Percentiles rank a stretch among this genome's conserved stretches.
Conservation (phyloP, 2,113 vertebrate genomes). For the Chlorocebus sabaeus region DNA sequence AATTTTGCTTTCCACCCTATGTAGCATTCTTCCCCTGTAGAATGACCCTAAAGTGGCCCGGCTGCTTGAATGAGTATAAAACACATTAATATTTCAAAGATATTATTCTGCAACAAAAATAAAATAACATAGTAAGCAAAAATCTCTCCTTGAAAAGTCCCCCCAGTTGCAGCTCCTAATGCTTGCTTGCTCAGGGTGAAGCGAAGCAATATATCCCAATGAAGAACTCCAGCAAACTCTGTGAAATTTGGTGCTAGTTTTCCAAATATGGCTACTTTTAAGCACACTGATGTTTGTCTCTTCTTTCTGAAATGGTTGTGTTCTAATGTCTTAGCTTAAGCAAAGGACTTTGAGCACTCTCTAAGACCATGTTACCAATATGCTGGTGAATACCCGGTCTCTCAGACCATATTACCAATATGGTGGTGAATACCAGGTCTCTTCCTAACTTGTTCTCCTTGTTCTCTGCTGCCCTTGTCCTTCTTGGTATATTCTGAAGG, state of each 20-base stretch:
- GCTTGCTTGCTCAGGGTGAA: neutral
- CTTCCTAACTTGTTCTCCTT: neutral
- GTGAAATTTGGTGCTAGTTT: neutral
- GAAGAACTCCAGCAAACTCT: neutral
- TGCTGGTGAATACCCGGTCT: neutral
- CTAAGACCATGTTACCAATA: neutral
- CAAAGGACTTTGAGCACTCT: neutral
- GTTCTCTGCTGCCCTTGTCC: neutral
- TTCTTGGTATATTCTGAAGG: neutral
- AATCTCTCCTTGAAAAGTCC: neutral
- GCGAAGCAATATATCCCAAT: accelerated
- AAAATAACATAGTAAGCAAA: neutral
- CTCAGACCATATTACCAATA: neutral
- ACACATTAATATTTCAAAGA: neutral
- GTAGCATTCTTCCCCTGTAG: neutral
- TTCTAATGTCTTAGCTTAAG: neutral
- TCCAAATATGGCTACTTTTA: neutral
- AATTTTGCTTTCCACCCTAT: neutral
- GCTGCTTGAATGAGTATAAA: neutral
- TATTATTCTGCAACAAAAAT: neutral
- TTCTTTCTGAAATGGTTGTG: neutral
- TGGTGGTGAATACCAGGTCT: neutral
- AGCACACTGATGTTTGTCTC: neutral
- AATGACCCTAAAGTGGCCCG: neutral
- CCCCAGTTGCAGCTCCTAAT: neutral